phyloP scores from a whole-genome alignment of 2,888 invertebrate species.

The Hirudinaria manillensis region DNA sequence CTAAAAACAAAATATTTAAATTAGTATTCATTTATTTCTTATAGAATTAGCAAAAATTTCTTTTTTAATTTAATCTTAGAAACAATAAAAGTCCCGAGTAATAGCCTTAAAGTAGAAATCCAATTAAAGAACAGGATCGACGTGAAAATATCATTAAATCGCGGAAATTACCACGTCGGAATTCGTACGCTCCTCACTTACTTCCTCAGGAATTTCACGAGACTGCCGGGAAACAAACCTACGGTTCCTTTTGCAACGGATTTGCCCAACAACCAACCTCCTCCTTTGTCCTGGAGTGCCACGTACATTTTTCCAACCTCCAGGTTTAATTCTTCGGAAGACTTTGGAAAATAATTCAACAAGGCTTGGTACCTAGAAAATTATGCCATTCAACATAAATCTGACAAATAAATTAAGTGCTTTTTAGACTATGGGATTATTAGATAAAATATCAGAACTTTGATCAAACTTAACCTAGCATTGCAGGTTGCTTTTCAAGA shows the following conservation, averaged over 20 bases:
- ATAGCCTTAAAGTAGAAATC: neutral
- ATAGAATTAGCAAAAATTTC: neutral
- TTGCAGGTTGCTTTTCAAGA: too few species aligned
- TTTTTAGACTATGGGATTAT: too few species aligned
- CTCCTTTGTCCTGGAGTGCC: slow-evolving; percentile 94
- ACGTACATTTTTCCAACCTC: slow-evolving; percentile 81
- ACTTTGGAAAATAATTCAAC: slow-evolving; percentile 92
- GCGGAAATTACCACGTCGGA: too few species aligned
- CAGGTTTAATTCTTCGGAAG: slow-evolving; percentile 90
- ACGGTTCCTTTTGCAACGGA: slow-evolving; percentile 68
- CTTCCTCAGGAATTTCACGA: slow-evolving; percentile 61
- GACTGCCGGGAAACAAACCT: slow-evolving; percentile 96
- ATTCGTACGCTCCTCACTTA: neutral
- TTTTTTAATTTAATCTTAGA: neutral
- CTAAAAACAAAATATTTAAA: slow-evolving; percentile 2
- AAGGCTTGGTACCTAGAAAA: slow-evolving; percentile 79
- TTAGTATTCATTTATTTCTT: neutral
- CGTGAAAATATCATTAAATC: too few species aligned
- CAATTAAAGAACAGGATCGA: neutral
- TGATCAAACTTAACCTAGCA: too few species aligned
- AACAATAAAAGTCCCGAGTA: neutral
- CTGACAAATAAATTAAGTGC: too few species aligned
- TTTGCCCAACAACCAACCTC: slow-evolving; percentile 97
- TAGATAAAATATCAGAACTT: too few species aligned
- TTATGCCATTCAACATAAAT: too few species aligned